These are phyloP conservation scores for Pseudococcus viburni DNA, from an alignment of 2,888 invertebrate genomes.

Conservation along the genomic window DNA sequence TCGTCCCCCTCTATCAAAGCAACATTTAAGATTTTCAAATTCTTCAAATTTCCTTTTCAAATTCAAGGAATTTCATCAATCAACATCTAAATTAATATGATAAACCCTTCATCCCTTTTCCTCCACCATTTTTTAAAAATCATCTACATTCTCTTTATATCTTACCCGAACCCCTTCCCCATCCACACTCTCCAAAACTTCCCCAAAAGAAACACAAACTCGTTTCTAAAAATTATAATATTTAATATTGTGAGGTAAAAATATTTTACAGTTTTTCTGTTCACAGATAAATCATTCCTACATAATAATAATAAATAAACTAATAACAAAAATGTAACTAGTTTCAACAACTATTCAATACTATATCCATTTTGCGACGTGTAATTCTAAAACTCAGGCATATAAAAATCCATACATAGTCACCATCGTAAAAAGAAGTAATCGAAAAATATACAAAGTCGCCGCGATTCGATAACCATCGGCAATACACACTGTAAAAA, in stretches of 20 bases:
- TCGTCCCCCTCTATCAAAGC: too few species aligned
- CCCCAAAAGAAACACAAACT: not conserved
- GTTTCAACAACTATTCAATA: slow-evolving; percentile 38
- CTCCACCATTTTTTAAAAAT: too few species aligned
- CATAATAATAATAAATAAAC: slow-evolving; percentile 37
- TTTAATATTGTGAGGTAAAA: slow-evolving; percentile 53
- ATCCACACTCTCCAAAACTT: not conserved
- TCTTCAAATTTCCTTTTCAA: too few species aligned
- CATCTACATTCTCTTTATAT: too few species aligned
- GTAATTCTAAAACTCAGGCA: slow-evolving; percentile 40
- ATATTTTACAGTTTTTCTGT: slow-evolving; percentile 47
- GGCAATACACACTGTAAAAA: slow-evolving; percentile 26
- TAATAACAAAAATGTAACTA: slow-evolving; percentile 56
- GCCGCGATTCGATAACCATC: not conserved
- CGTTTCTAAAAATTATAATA: slow-evolving; percentile 31
- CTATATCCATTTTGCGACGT: slow-evolving; percentile 43
- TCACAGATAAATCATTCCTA: slow-evolving; percentile 30
- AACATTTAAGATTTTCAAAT: too few species aligned
- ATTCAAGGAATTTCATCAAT: too few species aligned
- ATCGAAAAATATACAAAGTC: not conserved
- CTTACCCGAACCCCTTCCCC: not conserved
- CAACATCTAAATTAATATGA: too few species aligned
- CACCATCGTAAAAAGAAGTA: slow-evolving; percentile 30
- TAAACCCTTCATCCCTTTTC: too few species aligned
- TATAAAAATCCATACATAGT: slow-evolving; percentile 21